phyloP scores from a whole-genome alignment of 1,140 invertebrate species.

The Diabrotica virgifera region DNA sequence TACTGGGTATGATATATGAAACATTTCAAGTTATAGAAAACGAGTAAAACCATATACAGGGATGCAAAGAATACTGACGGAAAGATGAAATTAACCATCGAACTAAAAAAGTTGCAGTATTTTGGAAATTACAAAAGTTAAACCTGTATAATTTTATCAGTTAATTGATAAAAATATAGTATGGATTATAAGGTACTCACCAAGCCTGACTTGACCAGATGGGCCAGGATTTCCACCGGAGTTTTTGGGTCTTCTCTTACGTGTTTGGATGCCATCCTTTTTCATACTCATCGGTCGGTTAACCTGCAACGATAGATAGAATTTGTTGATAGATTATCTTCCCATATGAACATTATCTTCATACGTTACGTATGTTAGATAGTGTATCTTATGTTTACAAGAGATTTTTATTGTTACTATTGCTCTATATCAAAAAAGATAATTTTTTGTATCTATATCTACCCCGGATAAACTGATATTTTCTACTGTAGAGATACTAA shows the following conservation, averaged over 20 bases:
- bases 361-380: constrained; percentile 22
- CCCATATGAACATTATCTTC: constrained; percentile 29
- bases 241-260: constrained; percentile 84
- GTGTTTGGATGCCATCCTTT: constrained; percentile 91
- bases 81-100: no score
- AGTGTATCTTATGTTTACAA: constrained; percentile 34
- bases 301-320: constrained; percentile 57
- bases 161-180: background rate
- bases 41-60: no score
- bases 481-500: constrained; percentile 25
- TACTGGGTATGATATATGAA: no score
- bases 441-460: constrained; percentile 23
- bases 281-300: constrained; percentile 90
- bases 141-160: background rate
- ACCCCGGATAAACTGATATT: constrained; percentile 30
- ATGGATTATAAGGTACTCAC: constrained; percentile 22
- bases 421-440: constrained; percentile 30
- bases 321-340: constrained; percentile 7
- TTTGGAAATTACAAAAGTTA: no score
- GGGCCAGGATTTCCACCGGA: constrained; percentile 11
- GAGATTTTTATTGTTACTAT: constrained; percentile 30
- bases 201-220: constrained; percentile 21
- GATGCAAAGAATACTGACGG: no score
- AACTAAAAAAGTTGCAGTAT: no score
- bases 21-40: no score